Conservation (phyloP, 2,888 invertebrate genomes). For the Apotomis turbidana region DNA sequence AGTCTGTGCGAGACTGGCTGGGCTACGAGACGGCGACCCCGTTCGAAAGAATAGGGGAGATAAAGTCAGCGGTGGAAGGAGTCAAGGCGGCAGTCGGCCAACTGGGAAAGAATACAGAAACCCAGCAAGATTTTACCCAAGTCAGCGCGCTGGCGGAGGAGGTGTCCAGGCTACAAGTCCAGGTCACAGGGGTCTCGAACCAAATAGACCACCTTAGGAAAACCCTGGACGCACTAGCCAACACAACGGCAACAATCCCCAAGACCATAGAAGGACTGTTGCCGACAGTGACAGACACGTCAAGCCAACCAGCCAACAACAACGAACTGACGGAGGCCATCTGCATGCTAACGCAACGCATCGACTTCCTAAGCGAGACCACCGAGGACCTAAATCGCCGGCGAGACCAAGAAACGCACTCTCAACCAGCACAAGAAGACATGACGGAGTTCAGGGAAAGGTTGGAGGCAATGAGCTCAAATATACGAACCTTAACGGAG, state of each 20-base stretch:
- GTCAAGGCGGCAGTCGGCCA: not conserved
- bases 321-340: not conserved
- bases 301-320: not conserved
- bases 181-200: not conserved
- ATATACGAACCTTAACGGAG: not conserved
- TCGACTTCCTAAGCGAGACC: not conserved
- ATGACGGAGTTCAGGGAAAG: not conserved
- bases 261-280: not conserved
- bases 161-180: not conserved
- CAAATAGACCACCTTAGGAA: not conserved
- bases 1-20: not conserved
- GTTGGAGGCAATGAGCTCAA: not conserved
- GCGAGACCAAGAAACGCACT: not conserved
- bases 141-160: constrained; percentile 4
- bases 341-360: not conserved
- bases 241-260: not conserved
- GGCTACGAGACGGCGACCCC: not conserved
- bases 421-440: not conserved
- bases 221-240: not conserved
- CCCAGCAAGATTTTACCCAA: too few relatives aligned
- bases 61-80: not conserved
- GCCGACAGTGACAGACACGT: not conserved
- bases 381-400: not conserved
- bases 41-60: not conserved
- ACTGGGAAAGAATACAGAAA: too few relatives aligned